Evolutionary conservation across 1,140 invertebrate genomes (phyloP).

Genomic region (Hylaeus volcanicus): DNA sequence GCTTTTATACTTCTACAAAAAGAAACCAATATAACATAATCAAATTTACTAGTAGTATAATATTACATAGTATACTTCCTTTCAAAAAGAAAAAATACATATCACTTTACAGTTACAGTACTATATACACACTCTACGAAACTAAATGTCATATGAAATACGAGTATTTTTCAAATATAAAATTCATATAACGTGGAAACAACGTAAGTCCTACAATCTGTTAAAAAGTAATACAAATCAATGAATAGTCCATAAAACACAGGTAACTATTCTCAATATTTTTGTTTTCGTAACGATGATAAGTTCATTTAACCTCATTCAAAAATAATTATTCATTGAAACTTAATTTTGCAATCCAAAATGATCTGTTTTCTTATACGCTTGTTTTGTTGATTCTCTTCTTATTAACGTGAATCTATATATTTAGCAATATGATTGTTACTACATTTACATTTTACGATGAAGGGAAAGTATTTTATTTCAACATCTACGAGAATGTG

Average conservation of each 20-base stretch:
- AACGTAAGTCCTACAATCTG: slow-evolving; percentile 11
- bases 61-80: slow-evolving; percentile 1
- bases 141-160: slow-evolving; percentile 20
- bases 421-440: neutral
- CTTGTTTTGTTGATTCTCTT: neutral
- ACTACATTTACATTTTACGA: neutral
- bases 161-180: slow-evolving; percentile 43
- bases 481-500: neutral
- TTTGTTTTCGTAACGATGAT: neutral
- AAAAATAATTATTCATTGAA: neutral
- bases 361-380: neutral
- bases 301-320: slow-evolving; percentile 3
- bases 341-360: slow-evolving; percentile 4
- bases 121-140: slow-evolving; percentile 27
- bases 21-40: slow-evolving; percentile 11
- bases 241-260: slow-evolving; percentile 8
- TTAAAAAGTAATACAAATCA: slow-evolving; percentile 1
- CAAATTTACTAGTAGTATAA: slow-evolving; percentile 11
- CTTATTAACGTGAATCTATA: neutral
- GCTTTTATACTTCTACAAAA: slow-evolving; percentile 26
- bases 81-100: slow-evolving; percentile 4
- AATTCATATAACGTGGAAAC: slow-evolving; percentile 39
- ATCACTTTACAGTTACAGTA: slow-evolving; percentile 17
- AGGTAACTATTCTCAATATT: neutral
- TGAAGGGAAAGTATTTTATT: slow-evolving; percentile 11